Base-by-base conservation (phyloP, 2,797 vertebrate species). In the Pterois miles region DNA sequence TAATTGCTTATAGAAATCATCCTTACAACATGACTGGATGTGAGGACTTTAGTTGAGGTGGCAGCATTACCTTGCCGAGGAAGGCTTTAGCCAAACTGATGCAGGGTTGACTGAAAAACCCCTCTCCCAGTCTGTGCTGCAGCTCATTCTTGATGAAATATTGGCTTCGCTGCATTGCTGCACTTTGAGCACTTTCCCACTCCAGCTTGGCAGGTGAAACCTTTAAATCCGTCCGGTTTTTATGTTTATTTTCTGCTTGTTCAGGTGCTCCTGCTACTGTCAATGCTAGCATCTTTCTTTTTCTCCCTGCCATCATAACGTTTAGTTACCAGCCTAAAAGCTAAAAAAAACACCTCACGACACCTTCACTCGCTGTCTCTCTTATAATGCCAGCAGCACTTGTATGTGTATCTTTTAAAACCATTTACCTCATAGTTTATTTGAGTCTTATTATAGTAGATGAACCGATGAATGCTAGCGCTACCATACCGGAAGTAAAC, bases 81-180 rank as follows among this genome's bases (percentile, higher is more conserved):
- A 98, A 94, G 0, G 96, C 96, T 91, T 89, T 96, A 5, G 98
- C 97, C 90, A 99, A 91, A 82, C 69, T 56, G 72, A 96, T 65
- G 74, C 97, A 98, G 0, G 97, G 92, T 48, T 97, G 97, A 50
- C 94, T 81, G 80, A 98, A 99, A 69, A 98, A 99, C 0, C 93
- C 93, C 6, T 91, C 86, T 22, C 90, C 89, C 36, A 98, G 90
- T 53, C 87, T 95, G 52, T 59, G 62, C 33, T 76, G 86, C 50
- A 50, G 76, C 9, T 92, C 80, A 8, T 1, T 59, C 0, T 62
- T 60, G 71, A 43, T 74, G 86, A 98, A 98, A 43, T 97, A 97
- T 40, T 86, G 89, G 76, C 97, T 95, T 68, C n/a, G 38, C 20
- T 83, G 82, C 1, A 13, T n/a, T 5, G 74, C 86, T 5, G 12